Base-by-base conservation (phyloP, 1,140 invertebrate species). In the Drosophila navojoa region DNA sequence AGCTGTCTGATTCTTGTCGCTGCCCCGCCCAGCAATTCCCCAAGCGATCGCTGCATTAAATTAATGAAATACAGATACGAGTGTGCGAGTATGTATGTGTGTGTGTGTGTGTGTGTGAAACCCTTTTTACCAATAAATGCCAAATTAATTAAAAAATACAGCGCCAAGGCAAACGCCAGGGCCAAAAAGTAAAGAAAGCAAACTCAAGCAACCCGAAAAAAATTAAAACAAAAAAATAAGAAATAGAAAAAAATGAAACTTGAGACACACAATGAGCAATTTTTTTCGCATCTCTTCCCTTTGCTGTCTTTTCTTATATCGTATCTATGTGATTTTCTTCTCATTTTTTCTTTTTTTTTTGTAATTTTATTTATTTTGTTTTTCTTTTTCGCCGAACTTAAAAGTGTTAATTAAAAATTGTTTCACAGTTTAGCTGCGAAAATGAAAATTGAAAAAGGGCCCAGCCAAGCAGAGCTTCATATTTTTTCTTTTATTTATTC, bases 391-490 rank as follows among this genome's bases (percentile, higher is more conserved):
- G 61, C 61, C 68, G 72, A 90, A 87, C 87, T 90, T 82, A 85
- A 90, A 90, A 90, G 87, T 90, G 87, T 90, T 90, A 90, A 90
- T 90, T 90, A 90, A 90, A 90, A 90, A 90, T 90, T 90, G 87
- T 90, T 90, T 90, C 87, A 90, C 87, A 90, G 87, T 90, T 90
- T 90, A 90, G 87, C 87, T 90, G 87, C 79, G 87, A 90, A 90
- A 90, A 90, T 87, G 87, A 90, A 89, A 90, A 90, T 87, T 90
- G 87, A 84, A 90, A 90, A 87, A 79, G 82, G 82, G 78, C 73
- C 70, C 59, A 67, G 55, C 64, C 50, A 82, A 55, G 49, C 63
- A 63, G 62, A 81, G 70, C 87, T 74, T 86, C 81, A 79, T 85
- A 74, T 45, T 45, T 45, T 45, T 45, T 16, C 42, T 45, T 19